Percentiles rank a stretch among this genome's conserved stretches.
These are phyloP conservation scores for Plestiodon gilberti DNA, from an alignment of 2,113 vertebrate genomes.

Conservation along the genomic window DNA sequence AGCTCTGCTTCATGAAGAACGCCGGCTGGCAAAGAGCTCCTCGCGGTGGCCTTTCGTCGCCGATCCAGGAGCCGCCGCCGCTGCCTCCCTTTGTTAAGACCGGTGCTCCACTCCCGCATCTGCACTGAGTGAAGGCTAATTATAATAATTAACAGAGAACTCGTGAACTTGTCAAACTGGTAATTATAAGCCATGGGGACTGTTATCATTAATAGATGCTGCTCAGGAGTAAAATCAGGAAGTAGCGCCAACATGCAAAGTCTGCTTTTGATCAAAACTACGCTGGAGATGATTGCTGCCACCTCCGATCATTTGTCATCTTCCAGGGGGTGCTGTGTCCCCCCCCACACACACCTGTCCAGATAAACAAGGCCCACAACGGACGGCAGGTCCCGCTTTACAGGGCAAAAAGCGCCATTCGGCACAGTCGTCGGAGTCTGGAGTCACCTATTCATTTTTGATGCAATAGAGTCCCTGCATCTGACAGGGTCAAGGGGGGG, in stretches of 20 bases:
- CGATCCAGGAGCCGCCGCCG: conserved; percentile 53
- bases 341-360: not conserved
- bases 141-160: conserved; percentile 85
- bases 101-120: conserved; percentile 77
- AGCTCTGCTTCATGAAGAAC: conserved; percentile 11
- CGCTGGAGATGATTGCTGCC: not conserved
- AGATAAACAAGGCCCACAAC: fast-evolving
- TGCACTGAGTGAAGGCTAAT: conserved; percentile 78
- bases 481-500: not conserved
- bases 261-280: conserved; percentile 37
- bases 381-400: not conserved
- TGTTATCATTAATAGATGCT: conserved; percentile 75
- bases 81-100: conserved; percentile 74
- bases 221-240: conserved; percentile 43
- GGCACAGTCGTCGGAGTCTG: no score
- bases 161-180: conserved; percentile 84
- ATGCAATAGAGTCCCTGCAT: not conserved
- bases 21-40: conserved; percentile 43
- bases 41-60: conserved; percentile 38
- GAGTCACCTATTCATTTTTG: not conserved
- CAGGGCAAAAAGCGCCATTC: not conserved
- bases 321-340: fast-evolving
- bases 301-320: conserved; percentile 7
- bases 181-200: conserved; percentile 80
- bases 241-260: conserved; percentile 48